Conservation (phyloP, 1,140 invertebrate species). For the Panonychus citri region DNA sequence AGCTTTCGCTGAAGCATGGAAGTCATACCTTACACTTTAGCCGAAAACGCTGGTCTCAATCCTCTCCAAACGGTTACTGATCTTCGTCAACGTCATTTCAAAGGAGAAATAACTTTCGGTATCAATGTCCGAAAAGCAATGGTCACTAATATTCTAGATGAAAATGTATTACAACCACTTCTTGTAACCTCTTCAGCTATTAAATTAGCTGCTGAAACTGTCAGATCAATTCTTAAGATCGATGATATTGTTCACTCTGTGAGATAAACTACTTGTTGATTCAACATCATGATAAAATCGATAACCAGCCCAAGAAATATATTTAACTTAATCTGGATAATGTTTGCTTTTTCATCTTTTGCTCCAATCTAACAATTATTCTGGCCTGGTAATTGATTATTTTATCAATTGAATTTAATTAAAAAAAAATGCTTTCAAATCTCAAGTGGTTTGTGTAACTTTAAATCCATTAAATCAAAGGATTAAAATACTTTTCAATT, state of each 20-base stretch:
- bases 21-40: conserved; percentile 86
- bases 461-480: too few relatives aligned
- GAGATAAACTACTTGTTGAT: conserved; percentile 6
- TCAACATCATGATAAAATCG: too few relatives aligned
- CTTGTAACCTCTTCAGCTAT: conserved; percentile 83
- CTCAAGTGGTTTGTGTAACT: too few relatives aligned
- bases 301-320: too few relatives aligned
- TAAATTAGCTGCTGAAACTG: conserved; percentile 82
- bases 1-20: conserved; percentile 89
- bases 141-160: conserved; percentile 86
- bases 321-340: too few relatives aligned
- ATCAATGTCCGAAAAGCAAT: conserved; percentile 88
- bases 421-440: too few relatives aligned
- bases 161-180: conserved; percentile 91
- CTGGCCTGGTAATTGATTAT: too few relatives aligned
- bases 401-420: neutral
- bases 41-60: conserved; percentile 98
- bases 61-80: conserved; percentile 92
- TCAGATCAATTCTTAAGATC: conserved; percentile 92
- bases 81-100: conserved; percentile 73
- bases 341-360: too few relatives aligned
- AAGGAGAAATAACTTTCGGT: conserved; percentile 54
- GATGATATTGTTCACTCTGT: conserved; percentile 61
- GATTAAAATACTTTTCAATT: too few relatives aligned
- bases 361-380: too few relatives aligned